Base-by-base conservation (phyloP, 2,113 vertebrate species). In the Nannospalax galili region DNA sequence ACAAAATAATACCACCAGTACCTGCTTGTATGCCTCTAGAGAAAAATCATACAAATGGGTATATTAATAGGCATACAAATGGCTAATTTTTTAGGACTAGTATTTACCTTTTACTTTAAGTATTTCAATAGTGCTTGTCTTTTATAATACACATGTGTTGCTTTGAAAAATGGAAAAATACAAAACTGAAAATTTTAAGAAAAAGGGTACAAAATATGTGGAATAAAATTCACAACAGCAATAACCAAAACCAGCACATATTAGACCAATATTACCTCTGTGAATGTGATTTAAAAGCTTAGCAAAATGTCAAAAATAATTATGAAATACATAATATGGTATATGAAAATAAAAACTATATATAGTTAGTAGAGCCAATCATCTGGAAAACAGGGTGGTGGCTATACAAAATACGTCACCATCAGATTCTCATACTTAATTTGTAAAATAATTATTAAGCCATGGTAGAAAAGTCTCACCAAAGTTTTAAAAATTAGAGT, bases 371-470 rank as follows among this genome's bases (percentile, higher is more conserved):
- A 87, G 81, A 77, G 48, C 17, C 20, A 77, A 87, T 0, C 6
- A 42, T 80, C n/a, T 64, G 1, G 64, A 37, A 93, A 87, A 88
- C 58, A 22, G 30, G 4, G 2, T 8, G 84, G n/a, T 26, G 84
- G 22, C 4, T 65, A 9, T 42, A n/a, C 19, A n/a, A 88, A 64
- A 91, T 35, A 67, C 35, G 79, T 84, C 12, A 70, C 2, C 15
- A 12, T 81, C 48, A 87, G n/a, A 88, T 56, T 80, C 73, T 91
- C 40, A 81, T 74, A 28, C 65, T 81, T 92, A 62, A 90, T 95
- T 77, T 74, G 52, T 67, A n/a, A n/a, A n/a, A n/a, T n/a, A n/a
- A n/a, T n/a, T n/a, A n/a, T n/a, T n/a, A n/a, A n/a, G 16, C 5
- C 24, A 58, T 40, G 88, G 4, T 70, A 5, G 32, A 45, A 72